A percentile compares a stretch with the other conserved stretches of the same genome.
These are phyloP conservation scores for Malaclemys terrapin DNA, from an alignment of 2,113 vertebrate species.

Conservation along the genomic window DNA sequence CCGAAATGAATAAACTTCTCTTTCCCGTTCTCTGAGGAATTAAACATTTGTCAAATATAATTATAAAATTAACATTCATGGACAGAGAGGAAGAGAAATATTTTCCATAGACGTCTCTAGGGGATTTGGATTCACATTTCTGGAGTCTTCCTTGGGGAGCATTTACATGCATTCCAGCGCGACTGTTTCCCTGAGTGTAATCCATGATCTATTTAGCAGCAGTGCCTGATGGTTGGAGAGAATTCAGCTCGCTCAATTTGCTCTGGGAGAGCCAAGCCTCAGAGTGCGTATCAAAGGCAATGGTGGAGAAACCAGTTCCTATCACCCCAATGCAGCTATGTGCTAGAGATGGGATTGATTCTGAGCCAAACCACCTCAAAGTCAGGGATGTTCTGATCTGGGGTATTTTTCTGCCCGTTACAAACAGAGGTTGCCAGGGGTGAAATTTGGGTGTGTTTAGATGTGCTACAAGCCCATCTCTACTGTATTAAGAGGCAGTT, in stretches of 20 bases:
- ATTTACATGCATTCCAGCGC: background rate
- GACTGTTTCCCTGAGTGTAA: background rate
- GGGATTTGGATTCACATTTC: background rate
- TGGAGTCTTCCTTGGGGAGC: background rate
- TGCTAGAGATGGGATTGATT: background rate
- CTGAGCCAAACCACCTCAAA: background rate
- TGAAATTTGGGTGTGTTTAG: background rate
- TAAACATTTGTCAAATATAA: background rate
- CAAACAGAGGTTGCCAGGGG: background rate
- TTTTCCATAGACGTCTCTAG: background rate
- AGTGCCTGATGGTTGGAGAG: background rate
- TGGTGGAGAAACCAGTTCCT: background rate
- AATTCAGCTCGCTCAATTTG: background rate
- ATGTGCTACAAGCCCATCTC: background rate
- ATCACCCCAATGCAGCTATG: background rate
- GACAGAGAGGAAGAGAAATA: background rate
- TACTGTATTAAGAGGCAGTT: background rate
- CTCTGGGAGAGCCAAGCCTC: background rate
- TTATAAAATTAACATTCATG: background rate
- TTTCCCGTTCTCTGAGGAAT: background rate
- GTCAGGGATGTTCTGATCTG: background rate
- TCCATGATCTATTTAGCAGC: background rate
- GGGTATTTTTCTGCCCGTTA: background rate
- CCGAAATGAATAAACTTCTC: background rate
- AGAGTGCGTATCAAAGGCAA: accelerated